Base-by-base conservation (phyloP, 2,888 invertebrate genomes). In the Drosophila conformis region DNA sequence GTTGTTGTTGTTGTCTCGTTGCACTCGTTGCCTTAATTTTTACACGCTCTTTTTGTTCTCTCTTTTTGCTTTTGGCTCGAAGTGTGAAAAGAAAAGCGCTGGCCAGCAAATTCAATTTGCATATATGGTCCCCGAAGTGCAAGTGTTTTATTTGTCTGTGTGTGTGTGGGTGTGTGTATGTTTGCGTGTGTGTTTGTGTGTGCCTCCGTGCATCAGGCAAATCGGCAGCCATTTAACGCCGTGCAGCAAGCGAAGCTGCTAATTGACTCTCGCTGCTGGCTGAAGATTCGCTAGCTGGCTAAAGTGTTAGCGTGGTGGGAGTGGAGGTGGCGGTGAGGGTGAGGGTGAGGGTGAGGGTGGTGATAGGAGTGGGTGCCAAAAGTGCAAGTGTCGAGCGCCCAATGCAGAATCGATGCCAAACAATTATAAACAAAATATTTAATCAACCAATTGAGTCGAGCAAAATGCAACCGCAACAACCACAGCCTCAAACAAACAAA, bases 91-190 rank as follows among this genome's bases (percentile, higher is more conserved):
- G 81, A 85, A 88, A 88, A 88, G 81, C 87, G 75, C 62, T 85
- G 75, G 66, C 79, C 77, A 69, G 77, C 73, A 85, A 82, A 89
- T 87, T 80, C 75, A 89, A 87, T 87, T 87, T 87, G 87, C 86
- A 87, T 87, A 87, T 89, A 87, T 80, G 84, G 56, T 75, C 73
- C 69, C 69, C 53, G 42, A 56, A 63, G 57, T 35, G 25, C 51
- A 46, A 42, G 31, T 54, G 7, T 25, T 52, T 40, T 35, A 36
- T 56, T 33, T 29, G 52, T 27, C 11, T 75, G 67, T 65, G 36
- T 52, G 36, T 62, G 33, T 33, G 61, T 60, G 67, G 64, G 59
- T 69, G 62, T 49, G 18, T 51, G 48, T 21, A 27, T 49, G 27
- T 52, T 10, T 48, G 2, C 38, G 21, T 69, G 70, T 54, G 31